Evolutionary conservation across 1,140 invertebrate genomes (phyloP).

Genomic region (Lordiphosa clarofinis): DNA sequence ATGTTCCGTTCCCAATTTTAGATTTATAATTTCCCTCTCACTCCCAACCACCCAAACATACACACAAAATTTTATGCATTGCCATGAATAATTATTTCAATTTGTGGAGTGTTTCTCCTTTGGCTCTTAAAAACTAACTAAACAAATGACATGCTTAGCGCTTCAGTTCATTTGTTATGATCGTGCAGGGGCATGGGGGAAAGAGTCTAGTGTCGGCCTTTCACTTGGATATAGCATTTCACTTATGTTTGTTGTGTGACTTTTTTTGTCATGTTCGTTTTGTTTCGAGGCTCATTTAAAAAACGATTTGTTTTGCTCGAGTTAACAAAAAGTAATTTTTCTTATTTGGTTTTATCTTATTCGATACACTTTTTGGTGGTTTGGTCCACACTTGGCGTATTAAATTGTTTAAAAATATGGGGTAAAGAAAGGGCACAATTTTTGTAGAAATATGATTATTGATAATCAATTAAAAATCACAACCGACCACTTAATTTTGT

Average conservation of each 20-base stretch:
- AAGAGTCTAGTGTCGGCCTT: constrained; percentile 45
- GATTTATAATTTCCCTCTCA: constrained; percentile 58
- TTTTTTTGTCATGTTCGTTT: constrained; percentile 17
- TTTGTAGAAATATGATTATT: no score
- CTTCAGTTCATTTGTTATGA: constrained; percentile 63
- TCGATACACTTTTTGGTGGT: constrained; percentile 13
- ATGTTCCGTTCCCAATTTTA: constrained; percentile 16
- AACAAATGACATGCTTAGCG: constrained; percentile 67
- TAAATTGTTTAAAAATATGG: constrained; percentile 53
- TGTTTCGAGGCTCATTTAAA: constrained; percentile 53
- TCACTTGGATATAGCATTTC: constrained; percentile 74
- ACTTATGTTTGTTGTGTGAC: constrained; percentile 39
- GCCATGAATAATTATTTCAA: constrained; percentile 31
- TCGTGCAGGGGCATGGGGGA: not conserved
- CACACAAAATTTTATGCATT: constrained; percentile 8
- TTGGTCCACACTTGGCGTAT: constrained; percentile 37
- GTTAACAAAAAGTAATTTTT: constrained; percentile 69
- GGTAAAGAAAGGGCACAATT: not conserved
- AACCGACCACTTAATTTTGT: no score
- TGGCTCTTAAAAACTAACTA: constrained; percentile 21
- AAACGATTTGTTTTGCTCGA: constrained; percentile 70
- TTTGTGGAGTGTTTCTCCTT: constrained; percentile 13
- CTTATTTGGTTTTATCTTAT: constrained; percentile 53
- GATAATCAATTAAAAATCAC: no score
- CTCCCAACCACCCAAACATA: not conserved